Percentiles rank a stretch among this genome's conserved stretches.
Evolutionary conservation across 1,140 invertebrate species (phyloP).

Genomic region (Drosophila tropicalis): DNA sequence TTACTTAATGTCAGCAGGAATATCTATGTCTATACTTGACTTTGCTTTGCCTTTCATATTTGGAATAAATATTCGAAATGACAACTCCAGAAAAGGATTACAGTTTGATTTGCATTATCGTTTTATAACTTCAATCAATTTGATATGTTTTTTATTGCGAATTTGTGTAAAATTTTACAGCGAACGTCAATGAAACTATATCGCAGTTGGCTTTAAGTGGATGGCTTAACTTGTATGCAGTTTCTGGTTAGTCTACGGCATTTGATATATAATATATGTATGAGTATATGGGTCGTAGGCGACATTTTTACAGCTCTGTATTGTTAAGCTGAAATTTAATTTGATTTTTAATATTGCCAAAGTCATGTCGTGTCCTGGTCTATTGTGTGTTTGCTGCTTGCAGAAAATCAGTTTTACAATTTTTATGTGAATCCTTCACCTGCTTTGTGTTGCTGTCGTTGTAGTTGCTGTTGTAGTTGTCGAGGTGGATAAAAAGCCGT

Average conservation of each 20-base stretch:
- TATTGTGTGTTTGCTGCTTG: conserved; percentile 26
- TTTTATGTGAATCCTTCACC: conserved; percentile 70
- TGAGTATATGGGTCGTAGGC: neutral
- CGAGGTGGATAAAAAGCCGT: conserved; percentile 52
- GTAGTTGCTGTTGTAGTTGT: conserved; percentile 21
- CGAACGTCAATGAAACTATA: neutral
- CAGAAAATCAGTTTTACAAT: conserved; percentile 66
- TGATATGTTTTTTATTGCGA: neutral
- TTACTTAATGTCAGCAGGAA: no score
- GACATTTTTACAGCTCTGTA: conserved; percentile 27
- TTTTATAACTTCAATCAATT: no score
- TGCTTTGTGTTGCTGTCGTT: conserved; percentile 50
- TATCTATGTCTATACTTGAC: no score
- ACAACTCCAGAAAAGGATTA: no score
- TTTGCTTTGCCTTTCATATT: no score
- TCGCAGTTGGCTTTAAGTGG: neutral
- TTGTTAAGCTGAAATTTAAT: conserved; percentile 63
- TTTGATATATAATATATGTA: neutral
- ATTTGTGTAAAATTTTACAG: neutral
- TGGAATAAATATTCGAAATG: no score
- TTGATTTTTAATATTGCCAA: conserved; percentile 62
- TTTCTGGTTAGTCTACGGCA: no score
- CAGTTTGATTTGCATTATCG: no score
- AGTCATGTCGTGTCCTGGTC: conserved; percentile 10
- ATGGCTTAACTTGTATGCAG: neutral